phyloP scores from a whole-genome alignment of 2,113 vertebrate genomes.

The Caracal caracal region DNA sequence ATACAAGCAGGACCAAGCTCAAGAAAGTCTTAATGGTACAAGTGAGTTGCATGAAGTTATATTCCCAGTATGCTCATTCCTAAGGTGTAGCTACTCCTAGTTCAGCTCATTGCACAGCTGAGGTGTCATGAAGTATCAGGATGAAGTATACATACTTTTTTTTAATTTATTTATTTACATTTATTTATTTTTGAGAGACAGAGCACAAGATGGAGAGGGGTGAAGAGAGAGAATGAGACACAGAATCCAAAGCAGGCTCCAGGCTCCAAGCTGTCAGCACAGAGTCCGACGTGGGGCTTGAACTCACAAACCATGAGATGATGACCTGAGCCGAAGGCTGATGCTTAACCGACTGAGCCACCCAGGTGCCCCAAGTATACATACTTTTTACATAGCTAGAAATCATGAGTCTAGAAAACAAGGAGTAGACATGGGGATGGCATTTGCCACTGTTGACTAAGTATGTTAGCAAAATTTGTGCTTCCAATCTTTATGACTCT shows the following conservation, averaged over 20 bases:
- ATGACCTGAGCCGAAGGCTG: too few species aligned
- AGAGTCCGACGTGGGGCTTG: too few species aligned
- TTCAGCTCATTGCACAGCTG: background rate
- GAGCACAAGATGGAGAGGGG: too few species aligned
- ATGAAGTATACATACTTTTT: background rate
- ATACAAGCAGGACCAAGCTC: background rate
- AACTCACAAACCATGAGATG: too few species aligned
- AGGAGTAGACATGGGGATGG: background rate
- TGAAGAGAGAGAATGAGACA: too few species aligned
- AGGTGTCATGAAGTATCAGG: background rate
- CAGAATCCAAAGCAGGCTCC: too few species aligned
- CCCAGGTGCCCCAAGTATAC: background rate
- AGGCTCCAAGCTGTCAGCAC: too few species aligned
- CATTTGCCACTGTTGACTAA: background rate
- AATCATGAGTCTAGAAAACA: conserved; percentile 1
- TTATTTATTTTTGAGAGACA: too few species aligned
- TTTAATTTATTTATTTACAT: too few species aligned
- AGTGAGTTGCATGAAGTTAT: background rate
- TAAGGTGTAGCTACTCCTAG: background rate
- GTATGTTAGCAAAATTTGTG: background rate
- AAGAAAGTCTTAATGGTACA: background rate
- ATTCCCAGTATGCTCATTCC: background rate
- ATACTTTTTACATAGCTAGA: background rate
- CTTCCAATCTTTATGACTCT: background rate
- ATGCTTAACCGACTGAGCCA: too few species aligned